Evolutionary conservation across 2,113 vertebrate species (phyloP).

Genomic region (Chloropsis hardwickii): DNA sequence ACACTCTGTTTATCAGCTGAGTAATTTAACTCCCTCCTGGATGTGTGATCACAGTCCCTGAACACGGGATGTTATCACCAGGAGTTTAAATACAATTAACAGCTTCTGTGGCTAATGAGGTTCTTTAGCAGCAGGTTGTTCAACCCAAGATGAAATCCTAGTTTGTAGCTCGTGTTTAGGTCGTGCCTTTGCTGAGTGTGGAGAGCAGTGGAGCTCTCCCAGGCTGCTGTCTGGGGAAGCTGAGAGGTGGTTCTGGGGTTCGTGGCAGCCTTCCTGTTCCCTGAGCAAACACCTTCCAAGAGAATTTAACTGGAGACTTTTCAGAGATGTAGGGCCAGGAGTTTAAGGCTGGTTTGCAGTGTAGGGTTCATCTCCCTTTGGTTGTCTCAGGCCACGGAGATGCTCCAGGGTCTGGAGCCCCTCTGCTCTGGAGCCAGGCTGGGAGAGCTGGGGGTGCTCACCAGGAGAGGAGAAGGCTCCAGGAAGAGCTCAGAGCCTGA

Average conservation of each 20-base stretch:
- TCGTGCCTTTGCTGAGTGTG: background rate
- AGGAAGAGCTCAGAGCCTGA: accelerated
- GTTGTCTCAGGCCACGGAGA: background rate
- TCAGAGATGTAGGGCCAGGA: background rate
- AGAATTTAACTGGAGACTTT: background rate
- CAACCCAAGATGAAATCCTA: background rate
- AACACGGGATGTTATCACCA: background rate
- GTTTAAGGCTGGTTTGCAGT: background rate
- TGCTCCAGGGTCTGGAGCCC: background rate
- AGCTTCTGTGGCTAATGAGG: constrained; percentile 7
- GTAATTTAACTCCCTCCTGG: background rate
- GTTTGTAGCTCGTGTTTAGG: background rate
- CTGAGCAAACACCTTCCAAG: background rate
- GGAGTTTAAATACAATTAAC: background rate
- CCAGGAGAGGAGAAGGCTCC: background rate
- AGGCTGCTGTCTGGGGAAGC: background rate
- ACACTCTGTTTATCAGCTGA: background rate
- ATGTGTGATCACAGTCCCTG: background rate
- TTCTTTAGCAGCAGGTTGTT: background rate
- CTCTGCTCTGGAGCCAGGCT: background rate
- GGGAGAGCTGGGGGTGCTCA: background rate
- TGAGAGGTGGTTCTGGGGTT: background rate
- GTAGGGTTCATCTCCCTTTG: background rate
- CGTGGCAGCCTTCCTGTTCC: background rate
- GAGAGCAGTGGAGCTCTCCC: background rate